Evolutionary conservation across 2,888 invertebrate species (phyloP), one percentile per base, ranked within the genome.

Genomic region (Theodoxus fluviatilis): DNA sequence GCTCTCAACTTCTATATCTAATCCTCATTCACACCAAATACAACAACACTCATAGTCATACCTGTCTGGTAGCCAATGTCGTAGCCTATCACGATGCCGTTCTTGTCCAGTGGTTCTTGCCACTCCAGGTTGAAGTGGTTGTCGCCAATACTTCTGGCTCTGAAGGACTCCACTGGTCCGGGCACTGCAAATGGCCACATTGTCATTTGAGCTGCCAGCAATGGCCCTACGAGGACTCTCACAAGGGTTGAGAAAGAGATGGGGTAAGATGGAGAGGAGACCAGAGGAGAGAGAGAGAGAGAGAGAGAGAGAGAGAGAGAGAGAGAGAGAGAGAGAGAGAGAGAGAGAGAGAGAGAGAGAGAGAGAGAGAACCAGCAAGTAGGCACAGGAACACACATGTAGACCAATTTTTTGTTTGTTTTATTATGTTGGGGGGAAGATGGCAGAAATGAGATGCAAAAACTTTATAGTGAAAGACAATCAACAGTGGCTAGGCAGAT

Each of bases 61-160:
- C 89, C 89, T 74, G 92, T 91, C 83, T 94, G 93, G 87, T 94
- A 98, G 85, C 93, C 94, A 79, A 99, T 93, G 85, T 93, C 93
- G 88, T 97, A 99, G 1, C 97, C 97, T 0, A 93, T 94, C 0
- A 98, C 88, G 71, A 92, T 91, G 35, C 99, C 98, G 87, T 99
- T 98, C n/a, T 94, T 92, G 83, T 94, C 93, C 59, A 93, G 90
- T 0, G 99, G 99, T 81, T 92, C 92, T 81, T 93, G 93, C 99
- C 99, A 99, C 74, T 93, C 91, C 86, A 98, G 92, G 28, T 75
- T 78, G 68, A 86, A 81, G 66, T 86, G 85, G 64, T 85, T 87
- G 72, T 84, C 80, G 25, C 85, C 86, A n/a, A 81, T 73, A n/a
- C 81, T 79, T 7, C 75, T 71, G 15, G 78, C 75, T 15, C 73